Evolutionary conservation across 2,888 invertebrate species (phyloP).

Genomic region (Torymus texanus): DNA sequence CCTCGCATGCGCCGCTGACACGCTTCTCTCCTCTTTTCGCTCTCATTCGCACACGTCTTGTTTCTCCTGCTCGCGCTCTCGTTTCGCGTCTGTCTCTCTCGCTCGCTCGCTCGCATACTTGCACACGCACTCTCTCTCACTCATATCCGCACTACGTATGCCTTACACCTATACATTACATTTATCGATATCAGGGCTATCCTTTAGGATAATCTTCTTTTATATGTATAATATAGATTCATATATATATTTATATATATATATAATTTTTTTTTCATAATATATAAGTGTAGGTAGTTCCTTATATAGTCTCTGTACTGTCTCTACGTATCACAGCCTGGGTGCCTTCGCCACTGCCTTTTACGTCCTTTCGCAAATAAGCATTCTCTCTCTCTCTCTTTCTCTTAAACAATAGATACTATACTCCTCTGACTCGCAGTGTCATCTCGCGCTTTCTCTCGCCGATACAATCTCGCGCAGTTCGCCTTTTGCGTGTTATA

Average conservation of each 20-base stretch:
- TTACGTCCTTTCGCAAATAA: constrained; percentile 40
- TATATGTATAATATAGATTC: constrained; percentile 57
- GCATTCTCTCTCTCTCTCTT: constrained; percentile 16
- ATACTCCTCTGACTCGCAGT: constrained; percentile 3
- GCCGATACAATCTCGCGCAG: constrained; percentile 1
- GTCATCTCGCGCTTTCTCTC: constrained; percentile 12
- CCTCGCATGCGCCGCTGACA: constrained; percentile 51
- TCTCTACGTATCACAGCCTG: constrained; percentile 76
- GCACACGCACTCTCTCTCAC: constrained; percentile 16
- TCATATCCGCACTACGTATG: constrained; percentile 60
- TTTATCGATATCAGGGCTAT: constrained; percentile 71
- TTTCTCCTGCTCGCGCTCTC: constrained; percentile 5
- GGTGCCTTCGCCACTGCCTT: constrained; percentile 74
- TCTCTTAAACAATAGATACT: constrained; percentile 20
- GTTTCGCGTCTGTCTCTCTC: not conserved
- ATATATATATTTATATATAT: constrained; percentile 54
- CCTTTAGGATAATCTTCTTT: constrained; percentile 65
- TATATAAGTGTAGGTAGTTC: constrained; percentile 68
- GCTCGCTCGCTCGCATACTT: constrained; percentile 1
- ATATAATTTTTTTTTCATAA: constrained; percentile 54
- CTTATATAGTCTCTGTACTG: constrained; percentile 75
- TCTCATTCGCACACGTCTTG: not conserved
- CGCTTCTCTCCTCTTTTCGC: constrained; percentile 44
- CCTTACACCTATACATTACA: constrained; percentile 70
- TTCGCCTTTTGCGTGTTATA: not conserved